phyloP scores from a whole-genome alignment of 35 echinoderm and acorn worm species.

The Diadema setosum region DNA sequence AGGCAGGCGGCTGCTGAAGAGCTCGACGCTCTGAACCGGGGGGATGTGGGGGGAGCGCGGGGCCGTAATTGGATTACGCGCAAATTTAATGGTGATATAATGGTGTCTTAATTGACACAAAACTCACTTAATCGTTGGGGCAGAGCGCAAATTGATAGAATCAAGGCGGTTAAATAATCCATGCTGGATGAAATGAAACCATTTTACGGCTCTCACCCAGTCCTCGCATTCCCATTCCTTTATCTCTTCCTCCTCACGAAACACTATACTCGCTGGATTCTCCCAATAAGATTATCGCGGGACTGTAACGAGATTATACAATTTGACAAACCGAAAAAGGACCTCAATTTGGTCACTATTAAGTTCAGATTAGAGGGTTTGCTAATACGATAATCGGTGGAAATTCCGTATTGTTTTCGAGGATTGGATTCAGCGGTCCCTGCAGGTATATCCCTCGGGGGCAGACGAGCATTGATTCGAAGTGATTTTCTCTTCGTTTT shows the following conservation, averaged over 20 bases:
- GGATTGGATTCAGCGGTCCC: not conserved
- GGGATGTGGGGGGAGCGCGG: too few relatives aligned
- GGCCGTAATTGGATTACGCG: not conserved
- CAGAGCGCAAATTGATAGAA: constrained; percentile 15
- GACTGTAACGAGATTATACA: not conserved
- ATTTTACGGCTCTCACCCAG: not conserved
- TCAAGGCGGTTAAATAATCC: constrained; percentile 22
- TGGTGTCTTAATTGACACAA: constrained; percentile 27
- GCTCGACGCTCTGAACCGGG: not conserved
- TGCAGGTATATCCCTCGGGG: not conserved
- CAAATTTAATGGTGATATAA: constrained; percentile 36
- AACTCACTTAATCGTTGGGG: constrained; percentile 21
- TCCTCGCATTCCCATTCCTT: not conserved
- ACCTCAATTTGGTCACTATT: not conserved
- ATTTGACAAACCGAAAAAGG: constrained; percentile 26
- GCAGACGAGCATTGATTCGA: not conserved
- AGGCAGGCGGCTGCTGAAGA: not conserved
- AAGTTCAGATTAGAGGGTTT: not conserved
- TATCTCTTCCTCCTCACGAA: not conserved
- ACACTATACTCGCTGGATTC: not conserved
- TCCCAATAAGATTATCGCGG: not conserved
- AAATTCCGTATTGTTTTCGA: constrained; percentile 13
- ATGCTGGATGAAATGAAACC: not conserved
- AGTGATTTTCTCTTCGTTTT: not conserved
- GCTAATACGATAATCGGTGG: not conserved